Conservation (phyloP, 2,113 vertebrate genomes). For the Ciconia boyciana region DNA sequence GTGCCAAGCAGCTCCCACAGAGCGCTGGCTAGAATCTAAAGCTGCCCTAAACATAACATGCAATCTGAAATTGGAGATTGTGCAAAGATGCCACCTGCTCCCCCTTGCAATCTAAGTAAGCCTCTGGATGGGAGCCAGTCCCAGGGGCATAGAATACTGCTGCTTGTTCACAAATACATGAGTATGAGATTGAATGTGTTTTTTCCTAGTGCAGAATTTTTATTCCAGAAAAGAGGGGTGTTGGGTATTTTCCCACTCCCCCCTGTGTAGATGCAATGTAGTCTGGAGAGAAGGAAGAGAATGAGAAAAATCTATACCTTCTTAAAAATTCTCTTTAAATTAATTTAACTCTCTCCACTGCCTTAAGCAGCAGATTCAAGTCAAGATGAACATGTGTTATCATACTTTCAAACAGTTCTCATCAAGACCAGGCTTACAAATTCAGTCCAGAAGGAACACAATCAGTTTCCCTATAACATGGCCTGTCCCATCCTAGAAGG, state of each 20-base stretch:
- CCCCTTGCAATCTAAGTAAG: not conserved
- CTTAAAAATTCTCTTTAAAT: not conserved
- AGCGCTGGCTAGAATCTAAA: not conserved
- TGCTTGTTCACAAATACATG: slow-evolving; percentile 1
- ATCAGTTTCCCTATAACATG: not conserved
- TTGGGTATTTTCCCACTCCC: not conserved
- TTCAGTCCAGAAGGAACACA: not conserved
- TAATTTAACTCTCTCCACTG: not conserved
- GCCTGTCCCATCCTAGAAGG: not conserved
- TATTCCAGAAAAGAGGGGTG: not conserved
- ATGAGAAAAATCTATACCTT: not conserved
- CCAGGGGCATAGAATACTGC: not conserved
- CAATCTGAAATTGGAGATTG: not conserved
- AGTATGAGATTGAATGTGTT: not conserved
- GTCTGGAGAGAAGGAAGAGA: not conserved
- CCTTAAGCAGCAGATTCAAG: not conserved
- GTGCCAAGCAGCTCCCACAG: slow-evolving; percentile 7
- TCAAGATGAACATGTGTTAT: not conserved
- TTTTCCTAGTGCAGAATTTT: not conserved
- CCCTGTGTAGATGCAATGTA: not conserved
- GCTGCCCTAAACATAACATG: slow-evolving; percentile 6
- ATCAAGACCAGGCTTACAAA: not conserved
- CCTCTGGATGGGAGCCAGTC: slow-evolving; percentile 13
- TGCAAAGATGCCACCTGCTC: slow-evolving; percentile 42
- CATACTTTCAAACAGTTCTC: not conserved